These are phyloP conservation scores for Cebidichthys violaceus DNA, from an alignment of 2,113 vertebrate species.

Conservation along the genomic window DNA sequence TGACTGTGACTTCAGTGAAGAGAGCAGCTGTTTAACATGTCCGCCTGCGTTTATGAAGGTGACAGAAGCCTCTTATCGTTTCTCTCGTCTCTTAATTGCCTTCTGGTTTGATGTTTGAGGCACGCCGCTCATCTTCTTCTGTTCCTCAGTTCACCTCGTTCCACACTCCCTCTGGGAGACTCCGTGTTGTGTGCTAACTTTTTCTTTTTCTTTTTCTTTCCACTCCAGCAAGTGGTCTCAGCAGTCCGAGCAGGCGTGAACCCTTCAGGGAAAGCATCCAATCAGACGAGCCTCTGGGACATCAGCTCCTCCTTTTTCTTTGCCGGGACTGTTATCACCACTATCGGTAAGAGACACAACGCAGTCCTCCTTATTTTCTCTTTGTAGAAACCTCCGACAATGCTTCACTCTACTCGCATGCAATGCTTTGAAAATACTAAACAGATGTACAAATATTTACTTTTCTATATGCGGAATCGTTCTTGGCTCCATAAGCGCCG, in stretches of 20 bases:
- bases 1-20: background rate
- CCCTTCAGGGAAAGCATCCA: slow-evolving; percentile 92
- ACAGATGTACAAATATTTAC: background rate
- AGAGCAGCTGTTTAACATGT: background rate
- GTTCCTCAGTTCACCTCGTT: slow-evolving; percentile 7
- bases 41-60: background rate
- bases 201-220: background rate
- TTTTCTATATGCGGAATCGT: background rate
- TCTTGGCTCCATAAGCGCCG: background rate
- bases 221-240: slow-evolving; percentile 92
- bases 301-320: slow-evolving; percentile 99
- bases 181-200: slow-evolving; percentile 1
- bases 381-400: background rate
- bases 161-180: slow-evolving; percentile 11
- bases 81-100: slow-evolving; percentile 26
- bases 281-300: slow-evolving; percentile 98
- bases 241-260: slow-evolving; percentile 96
- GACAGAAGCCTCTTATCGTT: slow-evolving; percentile 21
- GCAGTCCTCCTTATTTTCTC: background rate
- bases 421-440: background rate
- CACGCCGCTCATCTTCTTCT: background rate
- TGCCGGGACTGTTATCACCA: slow-evolving; percentile 99
- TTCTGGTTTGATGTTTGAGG: slow-evolving; percentile 21
- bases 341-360: slow-evolving; percentile 90
- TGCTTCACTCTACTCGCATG: background rate